phyloP scores from a whole-genome alignment of 2,797 vertebrate genomes.

The Mormyrops boulengeri region DNA sequence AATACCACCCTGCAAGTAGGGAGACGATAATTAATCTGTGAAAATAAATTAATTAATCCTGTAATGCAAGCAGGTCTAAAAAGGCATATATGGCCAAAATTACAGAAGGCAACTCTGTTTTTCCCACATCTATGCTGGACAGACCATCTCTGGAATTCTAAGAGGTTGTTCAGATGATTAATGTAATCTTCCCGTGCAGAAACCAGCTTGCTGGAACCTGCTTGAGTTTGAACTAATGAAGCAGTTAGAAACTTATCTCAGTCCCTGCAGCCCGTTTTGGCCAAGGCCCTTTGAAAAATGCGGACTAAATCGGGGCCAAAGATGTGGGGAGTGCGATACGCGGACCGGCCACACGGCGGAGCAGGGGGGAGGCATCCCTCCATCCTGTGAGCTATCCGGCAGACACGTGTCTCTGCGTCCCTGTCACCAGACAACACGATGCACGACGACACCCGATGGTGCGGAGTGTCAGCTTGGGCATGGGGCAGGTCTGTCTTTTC shows the following conservation, averaged over 20 bases:
- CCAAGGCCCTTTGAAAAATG: background rate
- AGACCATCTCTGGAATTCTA: background rate
- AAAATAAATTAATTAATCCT: background rate
- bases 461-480: background rate
- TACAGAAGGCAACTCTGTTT: background rate
- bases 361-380: background rate
- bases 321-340: background rate
- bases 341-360: background rate
- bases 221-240: conserved; percentile 4
- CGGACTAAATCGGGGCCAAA: background rate
- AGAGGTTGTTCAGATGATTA: background rate
- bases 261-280: background rate
- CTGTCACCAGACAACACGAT: background rate
- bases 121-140: background rate
- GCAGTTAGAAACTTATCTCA: background rate
- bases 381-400: background rate
- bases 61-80: background rate
- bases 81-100: background rate
- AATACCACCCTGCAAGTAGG: background rate
- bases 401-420: background rate
- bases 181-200: background rate
- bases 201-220: background rate
- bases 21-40: background rate
- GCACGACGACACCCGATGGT: background rate
- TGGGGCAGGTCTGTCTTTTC: background rate